Evolutionary conservation across 2,113 vertebrate genomes (phyloP), one percentile per base, ranked within the genome.

Genomic region (Gobiocypris rarus): DNA sequence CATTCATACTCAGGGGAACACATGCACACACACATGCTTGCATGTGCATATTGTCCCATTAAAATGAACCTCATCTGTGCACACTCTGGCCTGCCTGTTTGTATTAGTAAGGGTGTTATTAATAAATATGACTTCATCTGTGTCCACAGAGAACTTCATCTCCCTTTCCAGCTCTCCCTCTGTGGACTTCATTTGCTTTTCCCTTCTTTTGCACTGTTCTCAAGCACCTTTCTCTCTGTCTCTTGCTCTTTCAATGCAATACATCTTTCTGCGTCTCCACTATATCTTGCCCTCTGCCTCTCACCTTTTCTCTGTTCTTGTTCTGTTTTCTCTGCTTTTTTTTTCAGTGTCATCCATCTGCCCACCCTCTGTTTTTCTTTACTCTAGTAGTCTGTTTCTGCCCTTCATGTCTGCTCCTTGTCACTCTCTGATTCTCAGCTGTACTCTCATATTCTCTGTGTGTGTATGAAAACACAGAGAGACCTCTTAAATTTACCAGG

Each of bases 81-180:
- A 67, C 85, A 81, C 75, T 48, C 56, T 31, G 52, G 74, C 69
- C 43, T 73, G 79, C 58, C 65, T 80, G 45, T 83, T 73, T 75
- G 52, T 59, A 75, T 78, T 85, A 65, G 77, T 80, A 52, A 9
- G 8, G 86, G 67, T 73, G 75, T 87, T 87, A 69, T 87, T 87
- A 87, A 87, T 87, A 87, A 87, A 71, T 81, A 83, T 87, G 86
- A 87, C 86, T 67, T 85, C 86, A 87, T 87, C 80, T 45, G 38
- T 26, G 75, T 84, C 73, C 75, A 19, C 67, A 58, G 85, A 75
- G 80, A 38, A 69, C 70, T 81, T 22, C 28, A 50, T 84, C 86
- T 84, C 82, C 71, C 74, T 78, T 38, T 45, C 70, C 69, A 61
- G 43, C 75, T 71, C 31, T 41, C 59, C 50, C 81, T 76, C 71